Percentiles rank a stretch among this genome's conserved stretches.
Evolutionary conservation across 1,140 invertebrate genomes (phyloP).

Genomic region (Chrysomallon squamiferum): DNA sequence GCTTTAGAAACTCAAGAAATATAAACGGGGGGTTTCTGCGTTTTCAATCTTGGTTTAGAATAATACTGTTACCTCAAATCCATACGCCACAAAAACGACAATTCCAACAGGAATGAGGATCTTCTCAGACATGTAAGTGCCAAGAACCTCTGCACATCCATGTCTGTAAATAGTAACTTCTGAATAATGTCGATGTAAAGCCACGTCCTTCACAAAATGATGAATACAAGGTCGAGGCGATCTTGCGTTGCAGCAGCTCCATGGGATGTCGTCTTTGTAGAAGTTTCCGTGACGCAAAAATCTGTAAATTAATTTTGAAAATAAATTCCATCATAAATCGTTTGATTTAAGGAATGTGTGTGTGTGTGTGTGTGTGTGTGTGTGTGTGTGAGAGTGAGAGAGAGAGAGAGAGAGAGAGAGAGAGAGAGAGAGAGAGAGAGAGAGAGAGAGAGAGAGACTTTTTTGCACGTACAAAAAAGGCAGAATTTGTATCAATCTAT

Average conservation of each 20-base stretch:
- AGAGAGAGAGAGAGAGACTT: too few species aligned
- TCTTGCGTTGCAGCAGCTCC: conserved; percentile 42
- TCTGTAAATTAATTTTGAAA: too few species aligned
- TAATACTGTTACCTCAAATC: conserved; percentile 14
- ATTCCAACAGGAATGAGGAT: conserved; percentile 21
- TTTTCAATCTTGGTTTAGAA: too few species aligned
- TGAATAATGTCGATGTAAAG: conserved; percentile 41
- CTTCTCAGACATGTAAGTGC: conserved; percentile 21
- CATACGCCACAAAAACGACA: conserved; percentile 14
- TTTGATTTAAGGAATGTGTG: too few species aligned
- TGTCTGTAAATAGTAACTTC: conserved; percentile 27
- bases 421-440: too few species aligned
- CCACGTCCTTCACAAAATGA: conserved; percentile 33
- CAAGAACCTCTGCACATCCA: conserved; percentile 39
- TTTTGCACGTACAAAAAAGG: too few species aligned
- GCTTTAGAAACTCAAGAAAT: conserved; percentile 5
- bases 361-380: too few species aligned
- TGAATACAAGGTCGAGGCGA: conserved; percentile 43
- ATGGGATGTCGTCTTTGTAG: conserved; percentile 45
- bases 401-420: too few species aligned
- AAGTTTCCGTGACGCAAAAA: conserved; percentile 18
- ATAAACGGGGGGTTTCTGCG: too few species aligned
- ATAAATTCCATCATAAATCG: too few species aligned
- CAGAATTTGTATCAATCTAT: too few species aligned
- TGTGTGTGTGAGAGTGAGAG: too few species aligned